Evolutionary conservation across 2,113 vertebrate genomes (phyloP).

Genomic region (Murina feae): DNA sequence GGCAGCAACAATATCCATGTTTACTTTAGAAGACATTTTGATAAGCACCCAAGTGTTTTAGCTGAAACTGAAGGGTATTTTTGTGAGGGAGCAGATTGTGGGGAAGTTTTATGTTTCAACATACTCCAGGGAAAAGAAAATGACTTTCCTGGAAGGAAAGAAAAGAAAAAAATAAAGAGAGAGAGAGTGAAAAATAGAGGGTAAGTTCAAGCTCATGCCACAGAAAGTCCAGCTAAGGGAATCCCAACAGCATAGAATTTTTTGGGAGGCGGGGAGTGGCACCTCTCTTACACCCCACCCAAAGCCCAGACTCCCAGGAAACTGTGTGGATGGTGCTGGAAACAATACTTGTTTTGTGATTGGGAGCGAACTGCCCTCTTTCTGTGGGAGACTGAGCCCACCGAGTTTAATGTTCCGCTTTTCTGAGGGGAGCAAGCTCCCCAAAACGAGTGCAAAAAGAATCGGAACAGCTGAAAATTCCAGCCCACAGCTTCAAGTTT

Average conservation of each 20-base stretch:
- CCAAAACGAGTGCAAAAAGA: slow-evolving; percentile 75
- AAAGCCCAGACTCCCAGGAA: slow-evolving; percentile 54
- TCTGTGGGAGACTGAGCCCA: slow-evolving; percentile 63
- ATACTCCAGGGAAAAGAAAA: slow-evolving; percentile 12
- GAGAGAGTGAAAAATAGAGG: slow-evolving; percentile 16
- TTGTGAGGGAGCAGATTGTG: neutral
- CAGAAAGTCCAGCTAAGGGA: slow-evolving; percentile 60
- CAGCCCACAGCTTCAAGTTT: slow-evolving; percentile 79
- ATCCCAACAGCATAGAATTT: slow-evolving; percentile 66
- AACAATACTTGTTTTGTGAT: slow-evolving; percentile 71
- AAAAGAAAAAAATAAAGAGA: neutral
- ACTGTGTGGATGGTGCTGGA: slow-evolving; percentile 64
- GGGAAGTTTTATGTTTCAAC: slow-evolving; percentile 47
- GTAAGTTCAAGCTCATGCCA: neutral
- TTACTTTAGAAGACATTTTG: slow-evolving; percentile 11
- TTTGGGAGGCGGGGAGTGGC: neutral
- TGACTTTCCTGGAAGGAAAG: slow-evolving; percentile 32
- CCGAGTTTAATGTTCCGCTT: slow-evolving; percentile 66
- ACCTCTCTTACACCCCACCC: neutral
- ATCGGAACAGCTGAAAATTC: slow-evolving; percentile 79
- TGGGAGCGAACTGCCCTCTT: slow-evolving; percentile 53
- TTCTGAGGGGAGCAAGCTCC: slow-evolving; percentile 68
- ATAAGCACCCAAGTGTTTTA: slow-evolving; percentile 3
- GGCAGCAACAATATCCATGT: neutral
- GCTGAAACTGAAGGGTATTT: neutral